Conservation (phyloP, 1,140 invertebrate species). For the Drosophila elegans region DNA sequence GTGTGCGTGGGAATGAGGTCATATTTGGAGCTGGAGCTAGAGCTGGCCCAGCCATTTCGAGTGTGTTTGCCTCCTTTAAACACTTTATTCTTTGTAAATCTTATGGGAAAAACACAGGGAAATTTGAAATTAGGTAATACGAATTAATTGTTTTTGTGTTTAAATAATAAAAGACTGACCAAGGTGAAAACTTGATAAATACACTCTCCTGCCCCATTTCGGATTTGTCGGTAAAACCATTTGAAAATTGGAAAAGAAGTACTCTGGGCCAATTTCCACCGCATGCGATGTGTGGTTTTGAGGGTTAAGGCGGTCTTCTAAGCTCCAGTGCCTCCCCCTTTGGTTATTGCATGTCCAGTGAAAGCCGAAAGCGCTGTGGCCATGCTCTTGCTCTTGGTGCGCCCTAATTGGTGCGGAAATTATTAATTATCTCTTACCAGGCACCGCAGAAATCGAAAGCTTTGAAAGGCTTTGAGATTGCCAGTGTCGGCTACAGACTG, state of each 20-base stretch:
- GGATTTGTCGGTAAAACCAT: constrained; percentile 29
- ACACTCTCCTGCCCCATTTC: constrained; percentile 10
- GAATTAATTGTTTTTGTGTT: too few species aligned
- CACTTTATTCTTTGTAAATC: not conserved
- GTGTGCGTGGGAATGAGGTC: constrained; percentile 66
- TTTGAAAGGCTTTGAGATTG: not conserved
- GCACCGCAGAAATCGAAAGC: constrained; percentile 55
- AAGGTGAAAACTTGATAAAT: constrained; percentile 48
- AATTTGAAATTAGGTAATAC: too few species aligned
- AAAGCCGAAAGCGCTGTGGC: constrained; percentile 55
- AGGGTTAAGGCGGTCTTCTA: constrained; percentile 9
- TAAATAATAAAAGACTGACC: too few species aligned
- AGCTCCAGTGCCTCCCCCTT: constrained; percentile 36
- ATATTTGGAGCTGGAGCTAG: constrained; percentile 54
- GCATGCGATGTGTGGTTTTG: constrained; percentile 10
- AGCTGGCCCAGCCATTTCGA: constrained; percentile 56
- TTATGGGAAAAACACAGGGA: too few species aligned
- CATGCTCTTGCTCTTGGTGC: constrained; percentile 35
- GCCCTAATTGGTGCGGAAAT: constrained; percentile 80
- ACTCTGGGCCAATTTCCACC: not conserved
- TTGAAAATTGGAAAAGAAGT: constrained; percentile 42
- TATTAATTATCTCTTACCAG: constrained; percentile 70
- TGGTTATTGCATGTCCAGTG: constrained; percentile 36
- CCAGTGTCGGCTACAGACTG: constrained; percentile 14
- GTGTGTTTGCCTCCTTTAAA: constrained; percentile 7